Base-by-base conservation (phyloP, 2,797 vertebrate genomes). In the Avahi laniger region DNA sequence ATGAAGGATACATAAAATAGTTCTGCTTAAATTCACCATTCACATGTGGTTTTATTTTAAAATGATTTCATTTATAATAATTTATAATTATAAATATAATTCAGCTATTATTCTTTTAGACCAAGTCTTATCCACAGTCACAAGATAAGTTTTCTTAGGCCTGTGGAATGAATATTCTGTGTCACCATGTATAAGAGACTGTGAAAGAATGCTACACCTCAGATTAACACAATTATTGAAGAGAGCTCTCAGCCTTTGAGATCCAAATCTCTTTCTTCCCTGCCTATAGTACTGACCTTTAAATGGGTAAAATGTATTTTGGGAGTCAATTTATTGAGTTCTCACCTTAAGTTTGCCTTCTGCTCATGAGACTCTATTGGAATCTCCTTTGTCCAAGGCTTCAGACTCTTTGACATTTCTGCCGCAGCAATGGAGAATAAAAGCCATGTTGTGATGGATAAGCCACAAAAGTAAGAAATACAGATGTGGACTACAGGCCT, bases 361-460 rank as follows among this genome's bases (percentile, higher is more conserved):
- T 90, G 41, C 46, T 91, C 11, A 78, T 91, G 28, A 9, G 82
- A 93, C 5, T 95, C 18, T 97, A 69, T 88, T 91, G 88, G 70
- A 94, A 92, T 94, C 59, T 93, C 33, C 28, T 65, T 79, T 89
- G 59, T 46, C n/a, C 41, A 83, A 93, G 80, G 92, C n/a, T 94
- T 57, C 69, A 84, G 75, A 89, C 65, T 89, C 26, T 96, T 82
- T 90, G 79, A 91, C 30, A 94, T 82, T 83, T 93, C 61, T 93
- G 90, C 73, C 69, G 93, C 92, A 86, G 54, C 72, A 89, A 54
- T 54, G 73, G 87, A 94, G 38, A 57, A 97, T 91, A 93, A 89
- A 94, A 97, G 28, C 61, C 63, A 93, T 86, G 69, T 73, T 95
- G 43, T 76, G 65, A 86, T 96, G 89, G 26, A 94, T 89, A 94